Evolutionary conservation across 2,888 invertebrate species (phyloP).

Genomic region (Alloplasta piceator): DNA sequence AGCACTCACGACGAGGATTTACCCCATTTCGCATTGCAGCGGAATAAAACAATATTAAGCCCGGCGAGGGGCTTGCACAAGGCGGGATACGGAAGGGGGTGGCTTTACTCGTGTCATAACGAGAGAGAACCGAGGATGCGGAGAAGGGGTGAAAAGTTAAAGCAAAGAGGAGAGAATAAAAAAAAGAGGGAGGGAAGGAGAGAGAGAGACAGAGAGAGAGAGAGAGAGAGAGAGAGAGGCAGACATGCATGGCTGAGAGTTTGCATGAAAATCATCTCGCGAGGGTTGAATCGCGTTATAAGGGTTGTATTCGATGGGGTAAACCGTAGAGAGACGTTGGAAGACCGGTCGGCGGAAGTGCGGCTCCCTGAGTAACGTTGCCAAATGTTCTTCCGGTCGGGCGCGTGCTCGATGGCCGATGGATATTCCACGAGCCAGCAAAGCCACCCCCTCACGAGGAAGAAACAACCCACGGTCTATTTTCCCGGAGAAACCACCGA

Average conservation of each 20-base stretch:
- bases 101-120: slow-evolving; percentile 52
- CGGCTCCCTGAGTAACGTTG: slow-evolving; percentile 57
- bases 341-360: slow-evolving; percentile 57
- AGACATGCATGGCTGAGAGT: slow-evolving; percentile 32
- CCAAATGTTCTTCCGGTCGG: slow-evolving; percentile 66
- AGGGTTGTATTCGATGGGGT: slow-evolving; percentile 28
- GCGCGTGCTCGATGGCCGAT: slow-evolving; percentile 66
- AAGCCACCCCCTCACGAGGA: slow-evolving; percentile 7
- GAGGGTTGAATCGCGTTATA: slow-evolving; percentile 42
- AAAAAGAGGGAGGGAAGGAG: not conserved
- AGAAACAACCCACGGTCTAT: slow-evolving; percentile 20
- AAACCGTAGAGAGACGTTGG: slow-evolving; percentile 8
- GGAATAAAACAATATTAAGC: slow-evolving; percentile 70
- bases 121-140: slow-evolving; percentile 26
- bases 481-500: slow-evolving; percentile 21
- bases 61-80: not conserved
- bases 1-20: slow-evolving; percentile 38
- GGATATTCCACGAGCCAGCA: slow-evolving; percentile 37
- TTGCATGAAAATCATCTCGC: slow-evolving; percentile 35
- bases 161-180: slow-evolving; percentile 15
- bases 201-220: not conserved
- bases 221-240: slow-evolving; percentile 1
- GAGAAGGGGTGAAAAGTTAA: slow-evolving; percentile 7
- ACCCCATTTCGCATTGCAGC: slow-evolving; percentile 66
- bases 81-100: slow-evolving; percentile 25